These are phyloP conservation scores for Folsomia candida DNA, from an alignment of 2,888 invertebrate genomes.

Conservation along the genomic window DNA sequence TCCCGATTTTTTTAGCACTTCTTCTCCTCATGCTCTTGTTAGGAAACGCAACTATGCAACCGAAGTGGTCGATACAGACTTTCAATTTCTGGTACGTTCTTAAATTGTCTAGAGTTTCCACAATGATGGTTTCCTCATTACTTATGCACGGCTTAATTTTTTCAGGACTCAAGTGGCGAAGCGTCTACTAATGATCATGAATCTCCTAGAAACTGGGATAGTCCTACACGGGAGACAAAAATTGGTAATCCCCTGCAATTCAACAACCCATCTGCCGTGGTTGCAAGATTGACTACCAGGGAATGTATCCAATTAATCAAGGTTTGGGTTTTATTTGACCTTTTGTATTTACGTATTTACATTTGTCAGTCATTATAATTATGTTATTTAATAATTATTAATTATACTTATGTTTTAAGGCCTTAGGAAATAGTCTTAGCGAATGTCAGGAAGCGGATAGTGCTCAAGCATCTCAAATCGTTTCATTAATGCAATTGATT, in stretches of 20 bases:
- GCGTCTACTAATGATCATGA: too few relatives aligned
- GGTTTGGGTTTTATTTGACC: not conserved
- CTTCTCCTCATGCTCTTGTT: not conserved
- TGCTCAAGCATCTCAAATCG: not conserved
- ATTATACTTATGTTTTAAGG: conserved; percentile 12
- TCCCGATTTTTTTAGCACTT: not conserved
- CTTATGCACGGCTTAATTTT: too few relatives aligned
- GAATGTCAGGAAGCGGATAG: conserved; percentile 8
- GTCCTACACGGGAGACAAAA: not conserved
- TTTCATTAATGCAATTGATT: not conserved
- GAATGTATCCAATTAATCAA: not conserved
- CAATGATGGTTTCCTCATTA: too few relatives aligned
- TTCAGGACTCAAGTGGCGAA: not conserved
- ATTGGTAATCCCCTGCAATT: not conserved
- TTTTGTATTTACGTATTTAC: not conserved
- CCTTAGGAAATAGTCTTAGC: conserved; percentile 28
- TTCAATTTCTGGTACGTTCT: not conserved
- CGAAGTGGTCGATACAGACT: not conserved
- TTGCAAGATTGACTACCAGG: not conserved
- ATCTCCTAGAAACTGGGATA: not conserved
- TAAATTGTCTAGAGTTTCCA: too few relatives aligned
- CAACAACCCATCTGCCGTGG: not conserved
- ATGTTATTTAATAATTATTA: too few relatives aligned
- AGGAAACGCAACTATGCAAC: not conserved
- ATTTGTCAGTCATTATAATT: not conserved